Percentiles rank a stretch among this genome's conserved stretches.
phyloP scores from a whole-genome alignment of 2,888 invertebrate species.

The Petrolisthes cinctipes region DNA sequence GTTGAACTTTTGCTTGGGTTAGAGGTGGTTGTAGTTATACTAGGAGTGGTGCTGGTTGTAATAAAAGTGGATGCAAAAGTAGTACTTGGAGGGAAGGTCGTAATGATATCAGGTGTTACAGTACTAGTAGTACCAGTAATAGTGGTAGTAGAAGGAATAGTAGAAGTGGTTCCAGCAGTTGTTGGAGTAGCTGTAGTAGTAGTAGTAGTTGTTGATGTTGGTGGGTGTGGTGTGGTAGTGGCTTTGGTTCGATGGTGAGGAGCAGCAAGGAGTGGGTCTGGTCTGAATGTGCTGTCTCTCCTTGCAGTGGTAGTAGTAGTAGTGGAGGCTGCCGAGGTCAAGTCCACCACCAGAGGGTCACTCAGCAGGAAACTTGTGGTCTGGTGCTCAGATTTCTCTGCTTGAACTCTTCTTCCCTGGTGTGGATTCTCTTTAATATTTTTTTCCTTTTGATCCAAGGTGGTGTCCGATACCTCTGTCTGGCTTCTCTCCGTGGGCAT shows the following conservation, averaged over 20 bases:
- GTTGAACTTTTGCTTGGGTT: not conserved
- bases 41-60: not conserved
- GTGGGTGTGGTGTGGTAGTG: not conserved
- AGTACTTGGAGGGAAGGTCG: not conserved
- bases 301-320: not conserved
- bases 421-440: not conserved
- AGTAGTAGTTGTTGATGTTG: not conserved
- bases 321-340: conserved; percentile 4
- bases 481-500: not conserved
- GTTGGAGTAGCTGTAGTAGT: not conserved
- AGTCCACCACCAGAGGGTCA: conserved; percentile 43
- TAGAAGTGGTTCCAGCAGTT: not conserved
- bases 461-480: not conserved
- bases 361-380: conserved; percentile 47
- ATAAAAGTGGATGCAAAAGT: not conserved
- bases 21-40: not conserved
- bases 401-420: not conserved
- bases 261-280: not conserved
- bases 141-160: not conserved
- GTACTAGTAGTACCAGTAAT: not conserved
- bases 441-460: not conserved
- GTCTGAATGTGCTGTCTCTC: not conserved
- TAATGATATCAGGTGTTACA: not conserved
- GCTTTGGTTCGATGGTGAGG: not conserved
- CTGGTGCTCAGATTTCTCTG: not conserved